Percentiles rank a stretch among this genome's conserved stretches.
Evolutionary conservation across 2,888 invertebrate genomes (phyloP).

Genomic region (Colletes collaris): DNA sequence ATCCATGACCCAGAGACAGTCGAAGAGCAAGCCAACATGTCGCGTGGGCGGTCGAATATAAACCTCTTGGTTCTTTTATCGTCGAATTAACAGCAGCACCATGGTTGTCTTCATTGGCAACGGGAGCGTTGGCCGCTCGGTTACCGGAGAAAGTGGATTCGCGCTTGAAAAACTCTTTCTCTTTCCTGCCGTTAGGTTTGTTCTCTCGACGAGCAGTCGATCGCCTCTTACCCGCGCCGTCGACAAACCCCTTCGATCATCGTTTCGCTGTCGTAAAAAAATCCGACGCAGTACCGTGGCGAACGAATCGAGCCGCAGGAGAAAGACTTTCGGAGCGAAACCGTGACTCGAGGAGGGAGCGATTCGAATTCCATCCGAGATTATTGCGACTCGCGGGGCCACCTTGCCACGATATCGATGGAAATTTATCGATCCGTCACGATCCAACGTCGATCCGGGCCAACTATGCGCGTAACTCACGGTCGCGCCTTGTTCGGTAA

Average conservation of each 20-base stretch:
- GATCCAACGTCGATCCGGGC: conserved; percentile 32
- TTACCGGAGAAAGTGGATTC: conserved; percentile 67
- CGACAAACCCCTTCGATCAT: conserved; percentile 42
- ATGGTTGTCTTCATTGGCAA: conserved; percentile 27
- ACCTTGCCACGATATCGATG: conserved; percentile 32
- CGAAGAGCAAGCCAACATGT: too few relatives aligned
- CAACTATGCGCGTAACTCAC: conserved; percentile 12
- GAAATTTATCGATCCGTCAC: conserved; percentile 45
- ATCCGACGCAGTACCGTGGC: conserved; percentile 15
- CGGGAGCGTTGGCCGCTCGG: conserved; percentile 16
- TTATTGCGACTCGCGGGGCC: conserved; percentile 37
- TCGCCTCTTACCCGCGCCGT: conserved; percentile 40
- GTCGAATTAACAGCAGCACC: conserved; percentile 39
- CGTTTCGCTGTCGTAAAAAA: conserved; percentile 36
- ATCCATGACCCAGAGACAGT: too few relatives aligned
- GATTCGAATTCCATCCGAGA: conserved; percentile 48
- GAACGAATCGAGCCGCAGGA: conserved; percentile 22
- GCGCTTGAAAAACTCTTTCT: conserved; percentile 54
- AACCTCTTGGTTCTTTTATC: conserved; percentile 39
- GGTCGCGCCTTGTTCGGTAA: conserved; percentile 24
- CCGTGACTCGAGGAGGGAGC: conserved; percentile 2
- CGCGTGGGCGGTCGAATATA: conserved; percentile 36
- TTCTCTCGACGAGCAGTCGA: conserved; percentile 27
- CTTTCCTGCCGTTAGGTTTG: conserved; percentile 40
- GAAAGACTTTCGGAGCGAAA: conserved; percentile 9